Evolutionary conservation across 2,113 vertebrate genomes (phyloP).

Genomic region (Natator depressus): DNA sequence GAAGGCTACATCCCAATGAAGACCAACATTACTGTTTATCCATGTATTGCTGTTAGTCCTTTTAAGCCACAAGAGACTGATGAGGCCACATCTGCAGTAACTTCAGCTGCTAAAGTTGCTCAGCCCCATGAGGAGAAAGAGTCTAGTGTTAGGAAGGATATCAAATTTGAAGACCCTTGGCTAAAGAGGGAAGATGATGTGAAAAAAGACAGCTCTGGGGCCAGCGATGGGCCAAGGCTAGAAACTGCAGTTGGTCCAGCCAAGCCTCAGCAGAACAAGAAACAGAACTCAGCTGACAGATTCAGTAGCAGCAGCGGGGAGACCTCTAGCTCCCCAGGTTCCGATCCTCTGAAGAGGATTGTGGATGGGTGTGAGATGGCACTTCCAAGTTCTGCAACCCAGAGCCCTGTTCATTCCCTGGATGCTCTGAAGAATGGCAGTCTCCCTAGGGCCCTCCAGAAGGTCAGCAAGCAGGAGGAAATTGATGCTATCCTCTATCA

Average conservation of each 20-base stretch:
- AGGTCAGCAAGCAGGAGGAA: conserved; percentile 82
- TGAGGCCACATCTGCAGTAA: conserved; percentile 43
- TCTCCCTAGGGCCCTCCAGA: conserved; percentile 84
- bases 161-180: conserved; percentile 95
- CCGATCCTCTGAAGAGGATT: conserved; percentile 83
- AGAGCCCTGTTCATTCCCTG: conserved; percentile 76
- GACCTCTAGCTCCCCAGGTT: conserved; percentile 76
- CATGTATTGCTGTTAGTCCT: conserved; percentile 87
- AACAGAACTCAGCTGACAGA: conserved; percentile 62
- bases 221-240: neutral
- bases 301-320: conserved; percentile 84
- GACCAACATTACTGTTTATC: conserved; percentile 85
- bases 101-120: conserved; percentile 40
- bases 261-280: conserved; percentile 77
- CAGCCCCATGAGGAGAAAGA: conserved; percentile 73
- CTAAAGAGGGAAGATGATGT: conserved; percentile 87
- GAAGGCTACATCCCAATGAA: conserved; percentile 87
- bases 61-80: conserved; percentile 79
- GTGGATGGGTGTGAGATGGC: conserved; percentile 92
- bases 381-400: conserved; percentile 58
- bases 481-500: conserved; percentile 74
- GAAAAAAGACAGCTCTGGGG: conserved; percentile 51
- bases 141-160: conserved; percentile 74
- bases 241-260: conserved; percentile 57
- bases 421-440: conserved; percentile 84